Conservation (phyloP, 53 echinoderm and acorn worm species). For the Luidia sarsii region DNA sequence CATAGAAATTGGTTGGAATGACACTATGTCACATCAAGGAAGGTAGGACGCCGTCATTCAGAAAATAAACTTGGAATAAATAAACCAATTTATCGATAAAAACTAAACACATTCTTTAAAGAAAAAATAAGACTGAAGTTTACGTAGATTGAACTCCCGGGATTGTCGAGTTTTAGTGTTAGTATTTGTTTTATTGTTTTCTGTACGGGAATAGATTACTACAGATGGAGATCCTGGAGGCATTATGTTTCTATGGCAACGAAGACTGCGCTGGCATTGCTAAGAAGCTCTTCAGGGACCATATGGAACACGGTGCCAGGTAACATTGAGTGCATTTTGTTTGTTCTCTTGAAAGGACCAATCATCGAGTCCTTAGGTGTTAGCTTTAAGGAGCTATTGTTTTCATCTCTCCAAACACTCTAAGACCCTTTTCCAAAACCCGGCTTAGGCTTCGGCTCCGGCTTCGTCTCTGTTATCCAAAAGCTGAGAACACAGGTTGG, state of each 20-base stretch:
- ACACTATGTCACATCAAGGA: constrained; percentile 53
- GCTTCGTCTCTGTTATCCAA: no score
- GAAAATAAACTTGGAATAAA: no score
- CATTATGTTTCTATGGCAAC: constrained; percentile 65
- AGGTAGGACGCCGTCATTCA: no score
- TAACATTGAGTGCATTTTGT: no score
- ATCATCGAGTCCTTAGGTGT: no score
- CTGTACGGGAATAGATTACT: constrained; percentile 26
- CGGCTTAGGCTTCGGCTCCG: no score
- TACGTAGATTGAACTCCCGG: no score
- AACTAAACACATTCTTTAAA: not conserved
- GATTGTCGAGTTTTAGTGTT: not conserved
- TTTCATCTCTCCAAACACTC: no score
- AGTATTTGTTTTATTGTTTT: not conserved
- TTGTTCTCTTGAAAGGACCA: no score
- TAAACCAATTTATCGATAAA: not conserved
- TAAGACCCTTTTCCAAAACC: no score
- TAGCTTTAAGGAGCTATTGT: no score
- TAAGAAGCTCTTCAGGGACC: constrained; percentile 10
- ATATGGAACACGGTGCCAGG: constrained; percentile 17
- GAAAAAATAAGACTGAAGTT: not conserved
- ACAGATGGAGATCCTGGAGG: constrained; percentile 45
- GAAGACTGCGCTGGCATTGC: constrained; percentile 44
- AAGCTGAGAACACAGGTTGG: no score
- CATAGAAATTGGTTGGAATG: constrained; percentile 72